Conservation (phyloP, 2,797 vertebrate genomes). For the Numenius phaeopus region DNA sequence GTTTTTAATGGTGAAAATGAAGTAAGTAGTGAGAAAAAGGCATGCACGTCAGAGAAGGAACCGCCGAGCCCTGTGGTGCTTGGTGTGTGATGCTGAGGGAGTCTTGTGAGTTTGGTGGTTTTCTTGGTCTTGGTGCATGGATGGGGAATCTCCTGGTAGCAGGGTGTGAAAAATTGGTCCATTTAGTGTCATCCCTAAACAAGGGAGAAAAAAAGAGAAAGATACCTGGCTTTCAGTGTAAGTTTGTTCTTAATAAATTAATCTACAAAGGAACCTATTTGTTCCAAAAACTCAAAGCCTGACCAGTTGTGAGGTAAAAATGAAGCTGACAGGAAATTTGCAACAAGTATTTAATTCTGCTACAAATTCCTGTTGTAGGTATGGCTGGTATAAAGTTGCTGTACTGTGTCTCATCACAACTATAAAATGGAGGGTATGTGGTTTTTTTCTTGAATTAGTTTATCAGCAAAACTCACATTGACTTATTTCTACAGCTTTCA, state of each 20-base stretch:
- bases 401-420: background rate
- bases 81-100: background rate
- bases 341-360: background rate
- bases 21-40: background rate
- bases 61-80: background rate
- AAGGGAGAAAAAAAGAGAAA: background rate
- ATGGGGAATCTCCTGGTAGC: background rate
- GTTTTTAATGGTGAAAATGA: background rate
- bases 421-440: background rate
- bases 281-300: background rate
- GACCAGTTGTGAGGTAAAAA: background rate
- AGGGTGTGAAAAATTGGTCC: background rate
- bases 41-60: accelerated
- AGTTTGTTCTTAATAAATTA: background rate
- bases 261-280: background rate
- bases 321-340: background rate
- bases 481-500: background rate
- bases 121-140: background rate
- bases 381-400: background rate
- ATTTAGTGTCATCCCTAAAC: background rate
- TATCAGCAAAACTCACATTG: background rate
- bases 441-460: background rate
- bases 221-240: background rate
- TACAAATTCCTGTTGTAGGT: background rate
- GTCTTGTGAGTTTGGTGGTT: background rate